Base-by-base conservation (phyloP, 2,113 vertebrate species). In the Myotis brandtii region DNA sequence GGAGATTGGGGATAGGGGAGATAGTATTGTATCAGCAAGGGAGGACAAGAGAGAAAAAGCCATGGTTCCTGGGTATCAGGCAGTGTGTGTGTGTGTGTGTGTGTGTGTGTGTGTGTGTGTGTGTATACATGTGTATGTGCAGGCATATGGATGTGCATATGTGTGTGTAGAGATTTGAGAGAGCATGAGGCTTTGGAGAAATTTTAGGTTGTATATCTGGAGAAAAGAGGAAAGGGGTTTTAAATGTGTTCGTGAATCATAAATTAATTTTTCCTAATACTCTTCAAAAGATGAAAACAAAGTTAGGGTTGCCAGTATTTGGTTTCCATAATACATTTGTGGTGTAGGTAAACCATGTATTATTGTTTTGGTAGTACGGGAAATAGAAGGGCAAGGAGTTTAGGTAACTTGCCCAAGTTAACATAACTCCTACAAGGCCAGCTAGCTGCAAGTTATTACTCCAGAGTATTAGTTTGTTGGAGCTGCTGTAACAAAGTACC, bases 281-380 rank as follows among this genome's bases (percentile, higher is more conserved):
- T 67, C 27, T 73, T 91, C n/a, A 72, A 92, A 77, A 79, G n/a
- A 82, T 66, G 4, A 92, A 92, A 86, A 46, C 80, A 72, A 70
- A 84, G 43, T 67, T 75, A 77, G 17, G 37, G n/a, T 56, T 86
- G n/a, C 30, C 40, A 77, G 6, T 50, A n/a, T 50, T 50, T 77
- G 75, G 80, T 16, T 80, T 27, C 32, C 85, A 48, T 14, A 56
- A 54, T n/a, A 54, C 37, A 75, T 93, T 37, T 59, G 75, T 46
- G n/a, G 86, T 34, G 37, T 67, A 43, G 70, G 70, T 43, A 93
- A 88, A 62, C 25, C 21, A 11, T 16, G 18, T 27, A 72, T 81
- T 48, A 27, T 32, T 92, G 32, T 76, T 46, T 59, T 76, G 27
- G 5, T 50, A 84, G 80, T 86, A 56, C 14, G 84, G 79, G n/a